Base-by-base conservation (phyloP, 2,113 vertebrate genomes). In the Artemisiospiza belli region DNA sequence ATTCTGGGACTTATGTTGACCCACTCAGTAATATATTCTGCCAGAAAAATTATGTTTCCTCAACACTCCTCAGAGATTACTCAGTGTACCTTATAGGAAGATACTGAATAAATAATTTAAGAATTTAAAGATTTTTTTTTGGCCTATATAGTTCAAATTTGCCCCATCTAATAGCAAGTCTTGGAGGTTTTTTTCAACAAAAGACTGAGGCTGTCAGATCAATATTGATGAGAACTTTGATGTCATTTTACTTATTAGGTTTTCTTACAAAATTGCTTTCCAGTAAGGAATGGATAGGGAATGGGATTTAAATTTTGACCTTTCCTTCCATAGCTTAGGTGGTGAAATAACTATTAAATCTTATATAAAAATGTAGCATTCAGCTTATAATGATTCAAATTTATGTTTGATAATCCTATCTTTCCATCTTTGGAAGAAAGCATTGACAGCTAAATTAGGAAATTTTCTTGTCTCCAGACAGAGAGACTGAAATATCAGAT, bases 151-250 rank as follows among this genome's bases (percentile, higher is more conserved):
- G 3, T n/a, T 61, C 16, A 83, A 66, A 69, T 69, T 35, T 83
- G 8, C 5, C 5, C 1, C 2, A 13, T 51, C 4, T 63, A 49
- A 57, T 55, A 85, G 1, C 9, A n/a, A 18, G 5, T 16, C 3
- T 51, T 63, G 2, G 1, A 28, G 1, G 4, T 43, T 16, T 62
- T 82, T 87, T 49, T 30, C 2, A 61, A 3, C 14, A 49, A 30
- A 70, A 67, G 10, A 6, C 41, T 24, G 57, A 70, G 54, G 41
- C 11, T 75, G 7, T 61, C 27, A 64, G 51, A 63, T 4, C 5
- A 11, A 10, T 69, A 62, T 19, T 57, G 21, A 28, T 80, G 10
- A 23, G 10, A 77, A 35, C 1, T 30, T 69, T 37, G 44, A 49
- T 55, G 6, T 46, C 5, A 35, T 78, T 5, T 66, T 84, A 28